Base-by-base conservation (phyloP, 2,888 invertebrate species). In the Gibbula magus region DNA sequence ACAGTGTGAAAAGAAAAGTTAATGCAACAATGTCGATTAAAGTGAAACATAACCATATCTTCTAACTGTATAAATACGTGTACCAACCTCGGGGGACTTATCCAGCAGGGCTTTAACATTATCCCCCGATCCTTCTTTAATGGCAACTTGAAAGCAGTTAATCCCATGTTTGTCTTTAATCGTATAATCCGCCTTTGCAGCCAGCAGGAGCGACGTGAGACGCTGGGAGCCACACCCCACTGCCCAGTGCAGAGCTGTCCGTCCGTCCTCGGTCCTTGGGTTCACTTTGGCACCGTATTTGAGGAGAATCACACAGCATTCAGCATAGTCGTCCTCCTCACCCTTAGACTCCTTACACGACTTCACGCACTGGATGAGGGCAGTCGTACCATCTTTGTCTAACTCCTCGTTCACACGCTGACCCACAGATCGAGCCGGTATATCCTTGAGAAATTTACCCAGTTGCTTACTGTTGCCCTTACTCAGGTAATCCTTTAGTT, bases 221-320 rank as follows among this genome's bases (percentile, higher is more conserved):
- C 67, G 61, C 4, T 75, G 56, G 77, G 85, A 85, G 45, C 83
- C 83, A 61, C 84, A 70, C 8, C 75, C 67, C 51, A 86, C 87
- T 18, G 88, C 86, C 84, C 85, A 86, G 22, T 82, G 82, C 22
- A 88, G 79, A 2, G 87, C 83, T 16, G 88, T 87, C 73, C 83
- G 76, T 16, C 82, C 83, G 0, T 82, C 81, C 75, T 85, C 85
- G 79, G 88, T 86, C 74, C 80, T 81, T 10, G 81, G 70, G 81
- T 87, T 84, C 10, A 88, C 54, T 29, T 86, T 81, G 16, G 84
- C 84, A 3, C 88, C 88, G 54, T 83, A 79, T 52, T 82, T 82
- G 10, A 86, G 79, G 39, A 89, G 80, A 22, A 85, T 70, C 39
- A 80, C 70, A 56, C 86, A 80, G 80, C 87, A 87, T 22, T 80